These are phyloP conservation scores for Epirrhoe alternata DNA, from an alignment of 2,888 invertebrate species.

Conservation along the genomic window DNA sequence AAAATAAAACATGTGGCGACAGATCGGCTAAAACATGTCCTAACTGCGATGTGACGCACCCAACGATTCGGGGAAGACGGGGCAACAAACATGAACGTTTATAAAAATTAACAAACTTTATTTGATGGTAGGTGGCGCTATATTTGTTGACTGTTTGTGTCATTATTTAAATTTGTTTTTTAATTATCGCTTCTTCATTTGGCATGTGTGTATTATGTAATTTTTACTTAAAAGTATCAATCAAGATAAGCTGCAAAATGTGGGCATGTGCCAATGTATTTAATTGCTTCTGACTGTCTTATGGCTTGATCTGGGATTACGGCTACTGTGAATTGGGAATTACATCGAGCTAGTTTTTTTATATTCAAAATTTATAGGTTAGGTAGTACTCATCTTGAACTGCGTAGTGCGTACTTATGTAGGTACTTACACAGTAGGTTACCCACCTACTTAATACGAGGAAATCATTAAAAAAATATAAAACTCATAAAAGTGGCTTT, in stretches of 20 bases:
- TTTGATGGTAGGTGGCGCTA: constrained; percentile 5
- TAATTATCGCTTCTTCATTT: background rate
- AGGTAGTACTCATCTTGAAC: no score
- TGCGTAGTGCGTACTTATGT: background rate
- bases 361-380: no score
- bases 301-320: no score
- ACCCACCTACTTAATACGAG: background rate
- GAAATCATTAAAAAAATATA: constrained; percentile 17
- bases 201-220: no score
- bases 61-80: constrained; percentile 39
- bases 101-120: constrained; percentile 10
- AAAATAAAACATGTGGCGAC: constrained; percentile 48
- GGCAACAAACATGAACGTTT: constrained; percentile 31
- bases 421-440: constrained; percentile 4
- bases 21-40: constrained; percentile 44
- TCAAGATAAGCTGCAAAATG: no score
- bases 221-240: no score
- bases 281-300: no score
- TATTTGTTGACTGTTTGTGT: background rate
- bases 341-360: no score
- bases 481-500: constrained; percentile 12
- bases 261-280: no score
- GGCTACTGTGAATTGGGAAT: no score
- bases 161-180: background rate
- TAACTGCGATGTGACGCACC: constrained; percentile 44